Percentiles rank a stretch among this genome's conserved stretches.
These are phyloP conservation scores for Pao palembangensis DNA, from an alignment of 2,113 vertebrate genomes.

Conservation along the genomic window DNA sequence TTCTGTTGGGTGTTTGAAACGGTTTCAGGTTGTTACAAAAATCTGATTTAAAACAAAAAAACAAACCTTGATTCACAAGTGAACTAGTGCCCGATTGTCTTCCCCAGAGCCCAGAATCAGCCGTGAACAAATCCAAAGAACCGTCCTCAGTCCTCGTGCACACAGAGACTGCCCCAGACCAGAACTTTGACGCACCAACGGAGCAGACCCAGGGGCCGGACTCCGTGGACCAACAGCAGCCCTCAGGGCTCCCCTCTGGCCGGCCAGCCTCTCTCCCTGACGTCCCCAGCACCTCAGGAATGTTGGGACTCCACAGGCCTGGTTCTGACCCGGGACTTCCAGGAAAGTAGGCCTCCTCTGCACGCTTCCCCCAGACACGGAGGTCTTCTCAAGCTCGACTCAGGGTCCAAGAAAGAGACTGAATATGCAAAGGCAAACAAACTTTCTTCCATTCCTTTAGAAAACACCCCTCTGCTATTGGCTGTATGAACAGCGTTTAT, in stretches of 20 bases:
- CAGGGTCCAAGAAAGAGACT: constrained; percentile 88
- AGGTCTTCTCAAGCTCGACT: constrained; percentile 88
- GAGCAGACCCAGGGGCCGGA: constrained; percentile 21
- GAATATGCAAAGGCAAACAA: constrained; percentile 66
- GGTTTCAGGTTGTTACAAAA: too few relatives aligned
- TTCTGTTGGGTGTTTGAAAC: too few relatives aligned
- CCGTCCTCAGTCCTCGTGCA: constrained; percentile 73
- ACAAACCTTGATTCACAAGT: too few relatives aligned
- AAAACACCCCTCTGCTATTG: constrained; percentile 57
- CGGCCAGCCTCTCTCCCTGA: constrained; percentile 89
- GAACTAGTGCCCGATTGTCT: too few relatives aligned
- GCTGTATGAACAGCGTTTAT: constrained; percentile 58
- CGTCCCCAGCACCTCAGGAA: constrained; percentile 78
- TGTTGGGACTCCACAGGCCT: constrained; percentile 86
- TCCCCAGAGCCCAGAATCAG: constrained; percentile 80
- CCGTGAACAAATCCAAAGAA: constrained; percentile 87
- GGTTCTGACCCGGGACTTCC: constrained; percentile 94
- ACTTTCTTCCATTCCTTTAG: constrained; percentile 83
- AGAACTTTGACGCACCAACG: constrained; percentile 14
- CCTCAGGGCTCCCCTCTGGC: constrained; percentile 74
- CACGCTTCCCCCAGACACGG: constrained; percentile 66
- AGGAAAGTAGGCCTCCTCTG: constrained; percentile 74
- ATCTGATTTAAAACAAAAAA: too few relatives aligned
- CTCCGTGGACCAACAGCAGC: constrained; percentile 52
- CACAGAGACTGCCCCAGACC: constrained; percentile 81